Conservation (phyloP, 2,888 invertebrate genomes). For the Neoascia interrupta region DNA sequence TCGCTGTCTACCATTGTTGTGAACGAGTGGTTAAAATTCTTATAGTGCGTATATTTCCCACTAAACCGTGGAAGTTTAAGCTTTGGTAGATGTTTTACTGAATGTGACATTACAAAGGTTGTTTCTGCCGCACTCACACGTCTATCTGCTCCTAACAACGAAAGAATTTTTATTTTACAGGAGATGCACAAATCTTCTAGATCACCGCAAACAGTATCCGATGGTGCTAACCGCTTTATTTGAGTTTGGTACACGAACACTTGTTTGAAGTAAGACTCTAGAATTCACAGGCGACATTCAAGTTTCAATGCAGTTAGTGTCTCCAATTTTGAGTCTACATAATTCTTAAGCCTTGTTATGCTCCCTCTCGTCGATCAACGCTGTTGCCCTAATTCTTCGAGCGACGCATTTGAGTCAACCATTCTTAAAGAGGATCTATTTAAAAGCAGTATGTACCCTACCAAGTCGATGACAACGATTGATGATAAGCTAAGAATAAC, state of each 20-base stretch:
- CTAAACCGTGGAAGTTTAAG: constrained; percentile 15
- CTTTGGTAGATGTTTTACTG: constrained; percentile 10
- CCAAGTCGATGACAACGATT: too few species aligned
- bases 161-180: constrained; percentile 5
- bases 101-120: too few species aligned
- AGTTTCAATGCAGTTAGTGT: background rate
- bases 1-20: constrained; percentile 16
- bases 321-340: background rate
- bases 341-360: too few species aligned
- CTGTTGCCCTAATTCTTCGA: too few species aligned
- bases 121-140: too few species aligned
- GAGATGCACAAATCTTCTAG: constrained; percentile 21
- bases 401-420: too few species aligned
- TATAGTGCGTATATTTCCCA: constrained; percentile 34
- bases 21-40: constrained; percentile 8
- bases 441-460: too few species aligned
- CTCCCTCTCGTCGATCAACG: too few species aligned
- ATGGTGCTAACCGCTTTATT: constrained; percentile 1
- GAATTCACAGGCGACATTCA: constrained; percentile 25
- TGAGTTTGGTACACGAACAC: background rate
- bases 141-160: too few species aligned
- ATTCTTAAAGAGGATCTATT: too few species aligned
- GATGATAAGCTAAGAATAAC: too few species aligned
- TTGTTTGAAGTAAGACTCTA: constrained; percentile 28
- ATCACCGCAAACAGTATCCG: background rate